Base-by-base conservation (phyloP, 2,113 vertebrate species). In the Barbus barbus region DNA sequence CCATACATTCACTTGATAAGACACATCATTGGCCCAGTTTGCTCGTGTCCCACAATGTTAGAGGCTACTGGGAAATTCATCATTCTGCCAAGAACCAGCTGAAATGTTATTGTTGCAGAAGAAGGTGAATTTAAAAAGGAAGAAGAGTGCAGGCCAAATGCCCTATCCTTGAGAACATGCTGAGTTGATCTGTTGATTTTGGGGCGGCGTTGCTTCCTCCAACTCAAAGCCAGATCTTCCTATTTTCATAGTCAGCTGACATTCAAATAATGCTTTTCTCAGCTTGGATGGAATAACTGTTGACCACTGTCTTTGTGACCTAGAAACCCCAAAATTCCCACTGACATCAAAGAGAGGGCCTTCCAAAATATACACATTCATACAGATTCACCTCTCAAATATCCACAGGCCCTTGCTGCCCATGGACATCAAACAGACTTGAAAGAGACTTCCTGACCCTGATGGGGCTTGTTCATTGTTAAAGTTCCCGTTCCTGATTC, bases 391-490 rank as follows among this genome's bases (percentile, higher is more conserved):
- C 24, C 51, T 83, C 83, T 88, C 76, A 61, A 80, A 78, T 86
- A 86, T 86, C 87, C 83, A 85, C 85, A 85, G 85, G 83, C 84
- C 69, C 51, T 88, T 61, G 67, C 53, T 83, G 82, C 72, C 80
- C 71, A 81, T 69, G 69, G 76, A 85, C 79, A 88, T 88, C 87
- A 88, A 86, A 86, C 61, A 80, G 79, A 86, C 87, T 86, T 86
- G 81, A 85, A 88, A 86, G 87, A 86, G 85, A 80, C 81, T 85
- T 83, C 67, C 26, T 20, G 75, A 83, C 48, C 38, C 60, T 78
- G 38, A 76, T 86, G 85, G 71, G 84, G 85, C 80, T 71, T 88
- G 83, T 88, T 86, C 83, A 76, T 67, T 86, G n/a, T n/a, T n/a
- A 36, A 63, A 83, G 61, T 63, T 86, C 18, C 22, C 80, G 60